Evolutionary conservation across 1,140 invertebrate species (phyloP), one percentile per base, ranked within the genome.

Genomic region (Eurosta solidaginis): DNA sequence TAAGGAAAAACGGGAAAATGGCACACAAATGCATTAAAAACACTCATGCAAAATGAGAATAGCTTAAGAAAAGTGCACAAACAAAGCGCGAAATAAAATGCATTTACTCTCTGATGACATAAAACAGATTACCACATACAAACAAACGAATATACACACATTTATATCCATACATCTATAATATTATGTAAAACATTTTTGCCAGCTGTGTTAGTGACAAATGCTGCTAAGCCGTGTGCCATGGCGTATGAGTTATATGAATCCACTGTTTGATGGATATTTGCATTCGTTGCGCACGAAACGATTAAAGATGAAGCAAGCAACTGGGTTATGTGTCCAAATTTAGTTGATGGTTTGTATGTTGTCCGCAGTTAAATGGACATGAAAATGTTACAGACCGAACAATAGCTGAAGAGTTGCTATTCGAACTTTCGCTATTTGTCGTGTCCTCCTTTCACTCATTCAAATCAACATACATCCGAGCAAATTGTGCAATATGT

Each of bases 11-110:
- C 59, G 59, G 59, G 59, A 68, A 68, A 68, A 68, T 68, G 59
- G 59, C 59, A 68, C 59, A 68, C 59, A 68, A 68, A 29, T 68
- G 59, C 59, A 68, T 68, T 68, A 68, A 68, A 20, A n/a, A n/a
- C n/a, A n/a, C 22, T n/a, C 59, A 36, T 20, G 33, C 17, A 33
- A 68, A 68, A 40, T n/a, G 22, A 29, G 33, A 40, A 40, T 68
- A 20, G 14, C 22, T 29, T n/a, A 42, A 40, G 59, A 40, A 68
- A 68, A 40, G 59, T 68, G 59, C 33, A 10, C 59, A 68, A 68
- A 68, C 59, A 68, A 68, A 68, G 59, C 33, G 59, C 59, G 22
- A 9, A 10, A 68, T 29, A 59, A 59, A 36, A 36, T 36, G 33
- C 27, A 59, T n/a, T 59, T 59, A 59, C 54, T 33, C n/a, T 40